A percentile compares a stretch with the other conserved stretches of the same genome.
Evolutionary conservation across 2,888 invertebrate species (phyloP).

Genomic region (Ormia ochracea): DNA sequence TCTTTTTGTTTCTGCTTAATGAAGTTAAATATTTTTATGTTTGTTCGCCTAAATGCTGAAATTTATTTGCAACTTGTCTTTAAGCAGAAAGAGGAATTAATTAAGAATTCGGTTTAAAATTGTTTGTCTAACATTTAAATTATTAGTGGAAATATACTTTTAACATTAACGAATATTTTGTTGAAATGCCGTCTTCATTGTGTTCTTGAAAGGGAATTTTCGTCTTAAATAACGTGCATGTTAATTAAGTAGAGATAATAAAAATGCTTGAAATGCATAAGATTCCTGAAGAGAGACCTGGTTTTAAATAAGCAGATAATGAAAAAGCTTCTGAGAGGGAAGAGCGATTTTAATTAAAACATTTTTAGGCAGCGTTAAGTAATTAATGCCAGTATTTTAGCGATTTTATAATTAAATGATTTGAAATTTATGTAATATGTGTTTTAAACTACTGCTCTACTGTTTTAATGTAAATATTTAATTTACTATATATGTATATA

Average conservation of each 20-base stretch:
- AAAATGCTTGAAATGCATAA: not conserved
- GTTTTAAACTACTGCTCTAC: too few species aligned
- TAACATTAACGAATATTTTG: conserved; percentile 4
- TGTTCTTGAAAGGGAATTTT: not conserved
- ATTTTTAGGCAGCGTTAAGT: too few species aligned
- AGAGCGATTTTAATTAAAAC: too few species aligned
- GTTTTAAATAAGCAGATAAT: not conserved
- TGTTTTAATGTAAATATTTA: too few species aligned
- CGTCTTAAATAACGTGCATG: conserved; percentile 2
- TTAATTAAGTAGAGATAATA: conserved; percentile 1
- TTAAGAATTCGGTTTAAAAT: conserved; percentile 30
- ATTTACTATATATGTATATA: too few species aligned
- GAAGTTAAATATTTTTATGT: not conserved
- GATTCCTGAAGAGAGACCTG: not conserved
- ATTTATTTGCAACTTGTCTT: conserved; percentile 7
- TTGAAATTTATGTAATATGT: too few species aligned
- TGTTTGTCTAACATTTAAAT: conserved; percentile 26
- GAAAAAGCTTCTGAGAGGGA: not conserved
- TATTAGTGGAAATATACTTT: not conserved
- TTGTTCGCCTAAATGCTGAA: not conserved
- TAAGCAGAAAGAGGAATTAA: conserved; percentile 7
- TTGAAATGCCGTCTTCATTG: not conserved
- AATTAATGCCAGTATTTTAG: too few species aligned
- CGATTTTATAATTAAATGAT: too few species aligned
- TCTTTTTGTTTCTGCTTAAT: not conserved